phyloP scores from a whole-genome alignment of 2,113 vertebrate species.

The Labrus mixtus region DNA sequence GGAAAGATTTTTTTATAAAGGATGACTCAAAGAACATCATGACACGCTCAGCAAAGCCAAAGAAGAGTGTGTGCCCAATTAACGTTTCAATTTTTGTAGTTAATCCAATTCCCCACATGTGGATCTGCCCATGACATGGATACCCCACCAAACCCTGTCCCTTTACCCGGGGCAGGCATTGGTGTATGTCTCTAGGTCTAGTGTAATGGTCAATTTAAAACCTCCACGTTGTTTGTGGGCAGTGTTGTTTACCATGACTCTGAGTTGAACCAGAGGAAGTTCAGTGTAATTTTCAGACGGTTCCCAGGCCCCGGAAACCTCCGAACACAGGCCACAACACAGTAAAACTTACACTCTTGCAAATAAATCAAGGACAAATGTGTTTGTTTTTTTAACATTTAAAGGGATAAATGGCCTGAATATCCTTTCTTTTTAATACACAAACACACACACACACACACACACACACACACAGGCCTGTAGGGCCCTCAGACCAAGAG shows the following conservation, averaged over 20 bases:
- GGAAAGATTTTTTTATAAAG: no score
- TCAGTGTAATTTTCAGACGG: slow-evolving; percentile 64
- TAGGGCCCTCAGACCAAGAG: slow-evolving; percentile 4
- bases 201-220: slow-evolving; percentile 6
- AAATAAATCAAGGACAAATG: slow-evolving; percentile 30
- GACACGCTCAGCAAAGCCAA: no score
- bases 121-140: no score
- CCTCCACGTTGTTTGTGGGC: slow-evolving; percentile 53
- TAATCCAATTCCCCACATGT: no score
- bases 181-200: background rate
- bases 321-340: slow-evolving; percentile 48
- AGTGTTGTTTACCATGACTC: slow-evolving; percentile 77
- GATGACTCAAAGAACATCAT: no score
- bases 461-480: background rate
- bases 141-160: no score
- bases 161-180: no score
- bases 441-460: slow-evolving; percentile 14
- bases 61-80: no score
- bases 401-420: slow-evolving; percentile 56
- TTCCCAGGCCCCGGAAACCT: slow-evolving; percentile 77
- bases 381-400: slow-evolving; percentile 27
- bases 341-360: slow-evolving; percentile 18
- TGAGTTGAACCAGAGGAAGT: slow-evolving; percentile 62
- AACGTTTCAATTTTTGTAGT: no score
- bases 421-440: slow-evolving; percentile 49